Percentiles rank a stretch among this genome's conserved stretches.
phyloP scores from a whole-genome alignment of 2,797 vertebrate genomes.

The Muscicapa striata region DNA sequence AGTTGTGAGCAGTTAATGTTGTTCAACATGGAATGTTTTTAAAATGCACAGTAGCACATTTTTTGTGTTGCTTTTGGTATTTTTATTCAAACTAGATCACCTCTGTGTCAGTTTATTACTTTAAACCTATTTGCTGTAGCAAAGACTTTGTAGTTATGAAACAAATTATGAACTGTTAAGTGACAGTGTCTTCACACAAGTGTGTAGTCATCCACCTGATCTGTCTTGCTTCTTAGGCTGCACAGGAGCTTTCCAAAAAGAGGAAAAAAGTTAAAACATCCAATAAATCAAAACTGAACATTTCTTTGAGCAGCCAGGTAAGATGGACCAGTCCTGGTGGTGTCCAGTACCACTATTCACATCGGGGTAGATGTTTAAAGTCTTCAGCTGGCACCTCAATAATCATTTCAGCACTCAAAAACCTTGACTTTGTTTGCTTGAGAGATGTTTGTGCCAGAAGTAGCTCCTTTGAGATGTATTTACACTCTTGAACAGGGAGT shows the following conservation, averaged over 20 bases:
- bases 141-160: background rate
- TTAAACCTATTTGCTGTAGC: background rate
- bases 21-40: accelerated
- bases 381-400: background rate
- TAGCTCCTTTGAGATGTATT: background rate
- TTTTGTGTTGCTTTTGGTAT: background rate
- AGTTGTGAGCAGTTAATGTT: background rate
- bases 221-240: conserved; percentile 72
- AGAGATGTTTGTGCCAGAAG: background rate
- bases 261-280: background rate
- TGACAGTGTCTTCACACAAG: background rate
- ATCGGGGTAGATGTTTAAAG: background rate
- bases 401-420: background rate
- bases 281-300: conserved; percentile 42
- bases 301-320: conserved; percentile 84
- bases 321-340: background rate
- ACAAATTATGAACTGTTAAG: background rate
- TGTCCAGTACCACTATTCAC: background rate
- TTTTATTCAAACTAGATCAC: background rate
- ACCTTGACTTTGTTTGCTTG: background rate
- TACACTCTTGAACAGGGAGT: accelerated
- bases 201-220: background rate
- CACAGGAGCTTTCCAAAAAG: conserved; percentile 71
- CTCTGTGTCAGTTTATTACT: background rate
- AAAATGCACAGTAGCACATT: background rate